These are phyloP conservation scores for Chelonoidis abingdonii DNA, from an alignment of 2,113 vertebrate species.

Conservation along the genomic window DNA sequence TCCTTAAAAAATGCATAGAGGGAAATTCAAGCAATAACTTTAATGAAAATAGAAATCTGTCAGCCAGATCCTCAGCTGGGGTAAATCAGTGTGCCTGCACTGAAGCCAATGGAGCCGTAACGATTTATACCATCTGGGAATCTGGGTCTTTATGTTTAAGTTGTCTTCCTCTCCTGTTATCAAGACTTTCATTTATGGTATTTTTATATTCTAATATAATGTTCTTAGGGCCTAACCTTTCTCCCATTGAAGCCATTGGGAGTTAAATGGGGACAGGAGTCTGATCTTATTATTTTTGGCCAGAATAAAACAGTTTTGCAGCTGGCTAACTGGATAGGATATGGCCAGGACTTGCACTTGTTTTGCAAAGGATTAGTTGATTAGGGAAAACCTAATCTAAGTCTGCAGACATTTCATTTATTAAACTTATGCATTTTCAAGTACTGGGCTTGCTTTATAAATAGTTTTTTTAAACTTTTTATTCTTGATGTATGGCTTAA, in stretches of 20 bases:
- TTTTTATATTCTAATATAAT: neutral
- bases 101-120: neutral
- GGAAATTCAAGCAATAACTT: neutral
- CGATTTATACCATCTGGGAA: neutral
- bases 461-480: neutral
- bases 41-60: neutral
- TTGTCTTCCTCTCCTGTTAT: neutral
- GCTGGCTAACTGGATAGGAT: neutral
- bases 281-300: neutral
- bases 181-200: neutral
- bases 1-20: neutral
- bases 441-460: neutral
- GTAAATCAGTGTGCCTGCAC: neutral
- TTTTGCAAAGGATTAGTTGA: conserved; percentile 42
- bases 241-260: neutral
- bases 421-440: neutral
- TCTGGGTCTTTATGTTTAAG: neutral
- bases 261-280: neutral
- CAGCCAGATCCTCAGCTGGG: neutral
- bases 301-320: neutral
- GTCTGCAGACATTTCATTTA: conserved; percentile 34
- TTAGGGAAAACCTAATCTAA: conserved; percentile 3
- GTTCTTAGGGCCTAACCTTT: neutral
- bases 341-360: neutral
- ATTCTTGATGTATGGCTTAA: neutral